Evolutionary conservation across 2,888 invertebrate genomes (phyloP).

Genomic region (Protonemura montana): DNA sequence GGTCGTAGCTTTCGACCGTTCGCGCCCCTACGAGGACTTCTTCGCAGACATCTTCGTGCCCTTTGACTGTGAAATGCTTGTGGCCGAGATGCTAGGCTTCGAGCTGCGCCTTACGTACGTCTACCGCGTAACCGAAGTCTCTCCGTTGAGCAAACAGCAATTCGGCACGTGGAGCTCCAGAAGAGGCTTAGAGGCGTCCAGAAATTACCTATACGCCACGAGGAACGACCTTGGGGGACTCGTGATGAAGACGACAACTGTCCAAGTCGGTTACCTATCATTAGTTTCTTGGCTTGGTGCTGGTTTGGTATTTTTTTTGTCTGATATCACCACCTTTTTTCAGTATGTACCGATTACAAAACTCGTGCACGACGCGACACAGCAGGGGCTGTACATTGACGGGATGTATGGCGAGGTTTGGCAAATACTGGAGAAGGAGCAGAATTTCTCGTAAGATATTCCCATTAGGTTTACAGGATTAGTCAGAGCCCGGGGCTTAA

Average conservation of each 20-base stretch:
- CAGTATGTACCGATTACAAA: background rate
- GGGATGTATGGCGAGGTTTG: background rate
- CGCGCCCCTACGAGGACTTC: conserved; percentile 12
- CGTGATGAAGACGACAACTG: background rate
- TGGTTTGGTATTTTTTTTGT: too few species aligned
- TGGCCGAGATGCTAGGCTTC: background rate
- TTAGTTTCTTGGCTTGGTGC: too few species aligned
- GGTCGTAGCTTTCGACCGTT: conserved; percentile 30
- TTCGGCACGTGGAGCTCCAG: background rate
- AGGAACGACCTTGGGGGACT: conserved; percentile 12
- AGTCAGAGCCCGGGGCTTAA: too few species aligned
- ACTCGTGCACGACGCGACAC: background rate
- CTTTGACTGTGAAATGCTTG: conserved; percentile 41
- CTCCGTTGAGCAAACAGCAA: background rate
- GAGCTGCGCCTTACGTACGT: background rate
- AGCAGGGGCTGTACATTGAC: background rate
- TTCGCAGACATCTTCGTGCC: conserved; percentile 38
- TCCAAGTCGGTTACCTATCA: too few species aligned
- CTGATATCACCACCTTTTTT: background rate
- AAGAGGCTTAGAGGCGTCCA: background rate
- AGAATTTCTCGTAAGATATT: background rate
- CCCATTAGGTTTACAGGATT: too few species aligned
- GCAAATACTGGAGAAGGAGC: background rate
- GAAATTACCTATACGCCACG: background rate
- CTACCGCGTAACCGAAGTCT: background rate